Conservation (phyloP, 2,797 vertebrate genomes). For the Lutjanus argentimaculatus region DNA sequence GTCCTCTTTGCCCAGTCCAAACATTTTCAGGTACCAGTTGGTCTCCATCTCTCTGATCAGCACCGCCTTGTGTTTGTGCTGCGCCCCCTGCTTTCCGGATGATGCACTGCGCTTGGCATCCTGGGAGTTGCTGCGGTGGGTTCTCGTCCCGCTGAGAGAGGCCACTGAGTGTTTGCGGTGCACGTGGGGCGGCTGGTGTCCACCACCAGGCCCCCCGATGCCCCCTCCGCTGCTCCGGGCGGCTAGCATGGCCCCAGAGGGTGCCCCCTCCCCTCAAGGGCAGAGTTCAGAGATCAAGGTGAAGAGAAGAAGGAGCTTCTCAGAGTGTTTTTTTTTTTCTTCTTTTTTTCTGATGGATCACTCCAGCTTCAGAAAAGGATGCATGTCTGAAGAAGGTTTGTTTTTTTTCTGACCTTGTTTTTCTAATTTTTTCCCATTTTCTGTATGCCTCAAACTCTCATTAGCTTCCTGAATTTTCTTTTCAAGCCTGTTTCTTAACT, state of each 20-base stretch:
- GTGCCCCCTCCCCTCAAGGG: conserved; percentile 58
- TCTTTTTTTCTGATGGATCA: background rate
- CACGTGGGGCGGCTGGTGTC: conserved; percentile 81
- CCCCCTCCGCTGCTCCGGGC: conserved; percentile 87
- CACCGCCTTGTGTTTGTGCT: conserved; percentile 84
- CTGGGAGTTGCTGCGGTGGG: conserved; percentile 83
- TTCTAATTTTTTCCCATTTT: background rate
- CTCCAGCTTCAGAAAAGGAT: conserved; percentile 30
- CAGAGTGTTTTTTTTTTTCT: conserved; percentile 9
- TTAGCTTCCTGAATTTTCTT: background rate
- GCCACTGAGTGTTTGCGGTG: conserved; percentile 89
- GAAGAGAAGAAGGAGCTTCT: conserved; percentile 32
- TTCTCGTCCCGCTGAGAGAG: conserved; percentile 80
- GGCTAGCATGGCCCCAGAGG: conserved; percentile 87
- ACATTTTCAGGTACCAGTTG: conserved; percentile 93
- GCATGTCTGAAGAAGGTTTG: background rate
- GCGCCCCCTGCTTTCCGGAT: conserved; percentile 77
- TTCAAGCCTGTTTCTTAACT: conserved; percentile 1
- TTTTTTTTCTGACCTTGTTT: background rate
- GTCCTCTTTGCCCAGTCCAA: conserved; percentile 89
- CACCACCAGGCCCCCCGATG: conserved; percentile 76
- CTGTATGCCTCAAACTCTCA: background rate
- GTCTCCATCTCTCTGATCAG: conserved; percentile 93
- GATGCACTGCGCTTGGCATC: conserved; percentile 82
- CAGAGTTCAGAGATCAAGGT: conserved; percentile 50